Evolutionary conservation across 2,888 invertebrate genomes (phyloP).

Genomic region (Fragum fragum): DNA sequence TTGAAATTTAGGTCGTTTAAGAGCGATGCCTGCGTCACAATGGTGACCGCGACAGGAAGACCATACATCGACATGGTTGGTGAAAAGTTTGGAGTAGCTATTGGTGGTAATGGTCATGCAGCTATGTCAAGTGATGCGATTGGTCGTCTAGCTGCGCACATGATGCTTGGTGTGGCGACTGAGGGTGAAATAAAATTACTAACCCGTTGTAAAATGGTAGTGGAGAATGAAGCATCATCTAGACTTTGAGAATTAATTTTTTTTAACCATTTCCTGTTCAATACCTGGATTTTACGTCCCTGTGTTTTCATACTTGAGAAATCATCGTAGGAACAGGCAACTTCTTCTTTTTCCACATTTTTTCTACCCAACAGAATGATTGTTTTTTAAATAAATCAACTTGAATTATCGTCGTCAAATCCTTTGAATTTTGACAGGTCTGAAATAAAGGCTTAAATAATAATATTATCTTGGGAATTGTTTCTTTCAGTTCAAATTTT

Average conservation of each 20-base stretch:
- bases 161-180: slow-evolving; percentile 35
- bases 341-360: too few species aligned
- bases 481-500: too few species aligned
- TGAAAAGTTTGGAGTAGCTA: slow-evolving; percentile 52
- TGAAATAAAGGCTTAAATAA: too few species aligned
- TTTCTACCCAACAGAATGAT: too few species aligned
- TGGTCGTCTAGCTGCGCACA: slow-evolving; percentile 57
- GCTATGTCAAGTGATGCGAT: slow-evolving; percentile 63
- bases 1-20: slow-evolving; percentile 46
- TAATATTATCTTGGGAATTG: too few species aligned
- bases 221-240: not conserved
- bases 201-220: slow-evolving; percentile 2
- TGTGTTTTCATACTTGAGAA: too few species aligned
- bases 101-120: slow-evolving; percentile 62
- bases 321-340: too few species aligned
- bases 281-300: too few species aligned
- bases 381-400: too few species aligned
- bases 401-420: too few species aligned
- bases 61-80: slow-evolving; percentile 57
- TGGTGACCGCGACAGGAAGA: slow-evolving; percentile 49
- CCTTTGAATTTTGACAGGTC: too few species aligned
- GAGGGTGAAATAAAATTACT: not conserved
- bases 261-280: too few species aligned
- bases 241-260: not conserved
- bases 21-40: slow-evolving; percentile 61